Conservation (phyloP, 2,797 vertebrate genomes). For the Cacajao melanocephalus region DNA sequence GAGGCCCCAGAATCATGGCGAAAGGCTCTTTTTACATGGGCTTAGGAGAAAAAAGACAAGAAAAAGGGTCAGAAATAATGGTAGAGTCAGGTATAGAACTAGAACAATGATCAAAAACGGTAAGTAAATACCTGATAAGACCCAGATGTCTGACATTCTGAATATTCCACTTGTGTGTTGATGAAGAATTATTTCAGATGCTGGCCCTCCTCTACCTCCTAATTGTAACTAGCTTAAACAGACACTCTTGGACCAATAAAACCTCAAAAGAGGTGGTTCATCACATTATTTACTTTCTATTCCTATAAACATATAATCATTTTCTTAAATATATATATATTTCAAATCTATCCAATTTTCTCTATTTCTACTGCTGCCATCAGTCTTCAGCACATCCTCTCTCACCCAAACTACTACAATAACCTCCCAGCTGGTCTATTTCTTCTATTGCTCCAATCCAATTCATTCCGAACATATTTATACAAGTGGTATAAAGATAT, state of each 20-base stretch:
- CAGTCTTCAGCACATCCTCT: background rate
- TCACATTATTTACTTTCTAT: background rate
- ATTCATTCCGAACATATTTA: background rate
- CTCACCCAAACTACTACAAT: no score
- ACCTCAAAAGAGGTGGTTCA: background rate
- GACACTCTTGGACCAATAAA: background rate
- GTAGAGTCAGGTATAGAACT: background rate
- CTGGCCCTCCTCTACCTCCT: background rate
- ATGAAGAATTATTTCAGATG: background rate
- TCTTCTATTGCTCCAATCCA: background rate
- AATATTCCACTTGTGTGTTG: background rate
- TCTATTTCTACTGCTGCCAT: background rate
- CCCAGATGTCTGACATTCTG: background rate
- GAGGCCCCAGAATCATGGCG: background rate
- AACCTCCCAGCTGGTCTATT: background rate
- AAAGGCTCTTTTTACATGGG: background rate
- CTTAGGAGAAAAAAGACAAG: background rate
- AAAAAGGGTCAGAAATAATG: background rate
- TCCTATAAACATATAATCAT: background rate
- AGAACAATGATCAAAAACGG: background rate
- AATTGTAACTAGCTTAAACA: background rate
- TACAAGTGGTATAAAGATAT: background rate
- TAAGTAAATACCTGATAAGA: background rate
- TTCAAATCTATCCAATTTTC: background rate
- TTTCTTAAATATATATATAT: background rate